These are phyloP conservation scores for Gymnocypris eckloni DNA, from an alignment of 2,797 vertebrate species.

Conservation along the genomic window DNA sequence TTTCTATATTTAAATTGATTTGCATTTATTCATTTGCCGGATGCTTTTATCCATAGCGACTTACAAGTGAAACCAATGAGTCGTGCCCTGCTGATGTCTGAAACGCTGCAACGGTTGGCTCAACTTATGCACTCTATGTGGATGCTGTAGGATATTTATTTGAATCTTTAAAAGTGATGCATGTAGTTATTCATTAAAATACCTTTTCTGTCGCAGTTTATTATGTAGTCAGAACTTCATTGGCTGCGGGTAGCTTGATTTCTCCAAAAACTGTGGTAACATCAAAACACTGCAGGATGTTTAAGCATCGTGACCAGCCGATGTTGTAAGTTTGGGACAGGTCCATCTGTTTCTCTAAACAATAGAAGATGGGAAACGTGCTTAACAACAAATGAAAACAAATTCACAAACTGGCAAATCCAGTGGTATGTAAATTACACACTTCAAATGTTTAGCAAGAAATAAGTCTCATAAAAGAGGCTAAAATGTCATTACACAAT, in stretches of 20 bases:
- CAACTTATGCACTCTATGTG: slow-evolving; percentile 15
- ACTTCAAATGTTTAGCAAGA: background rate
- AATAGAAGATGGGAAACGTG: background rate
- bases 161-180: slow-evolving; percentile 29
- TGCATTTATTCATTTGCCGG: slow-evolving; percentile 42
- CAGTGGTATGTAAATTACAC: background rate
- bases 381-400: background rate
- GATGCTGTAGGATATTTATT: slow-evolving; percentile 38
- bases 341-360: background rate
- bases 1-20: slow-evolving; percentile 47
- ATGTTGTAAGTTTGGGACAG: background rate
- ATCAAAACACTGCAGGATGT: slow-evolving; percentile 3
- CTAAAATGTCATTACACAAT: no score
- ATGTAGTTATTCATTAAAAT: slow-evolving; percentile 19
- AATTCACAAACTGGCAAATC: background rate
- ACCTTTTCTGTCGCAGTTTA: slow-evolving; percentile 1
- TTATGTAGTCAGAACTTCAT: background rate
- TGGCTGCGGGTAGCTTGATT: background rate
- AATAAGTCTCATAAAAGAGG: background rate
- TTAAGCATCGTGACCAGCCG: background rate
- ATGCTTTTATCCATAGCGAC: slow-evolving; percentile 31
- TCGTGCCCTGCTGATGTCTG: slow-evolving; percentile 18
- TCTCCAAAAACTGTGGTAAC: background rate
- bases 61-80: slow-evolving; percentile 36
- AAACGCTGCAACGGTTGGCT: background rate